These are phyloP conservation scores for Hemicordylus capensis DNA, from an alignment of 2,113 vertebrate genomes.

Conservation along the genomic window DNA sequence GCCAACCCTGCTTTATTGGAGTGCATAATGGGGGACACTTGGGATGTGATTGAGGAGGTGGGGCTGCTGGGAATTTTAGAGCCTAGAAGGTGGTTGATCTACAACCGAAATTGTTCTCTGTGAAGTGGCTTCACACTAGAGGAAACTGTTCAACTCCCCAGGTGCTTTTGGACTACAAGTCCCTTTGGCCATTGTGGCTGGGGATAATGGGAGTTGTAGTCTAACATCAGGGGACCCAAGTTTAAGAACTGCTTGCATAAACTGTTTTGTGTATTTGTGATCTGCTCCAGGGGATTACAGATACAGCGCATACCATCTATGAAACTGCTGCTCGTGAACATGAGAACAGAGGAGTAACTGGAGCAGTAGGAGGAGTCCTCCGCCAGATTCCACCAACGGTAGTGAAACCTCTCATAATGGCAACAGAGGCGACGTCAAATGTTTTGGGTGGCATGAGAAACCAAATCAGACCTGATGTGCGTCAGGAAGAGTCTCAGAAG, in stretches of 20 bases:
- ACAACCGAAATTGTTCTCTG: neutral
- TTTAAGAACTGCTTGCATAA: too few relatives aligned
- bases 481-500: conserved; percentile 97
- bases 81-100: neutral
- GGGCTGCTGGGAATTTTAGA: neutral
- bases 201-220: too few relatives aligned
- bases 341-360: conserved; percentile 94
- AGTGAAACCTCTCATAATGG: conserved; percentile 94
- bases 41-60: neutral
- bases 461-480: conserved; percentile 95
- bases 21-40: neutral
- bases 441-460: conserved; percentile 98
- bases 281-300: conserved; percentile 86
- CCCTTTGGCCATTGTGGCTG: too few relatives aligned
- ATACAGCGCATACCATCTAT: conserved; percentile 96
- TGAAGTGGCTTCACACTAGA: neutral
- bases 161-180: too few relatives aligned
- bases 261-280: conserved; percentile 17
- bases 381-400: conserved; percentile 95
- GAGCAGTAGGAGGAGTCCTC: conserved; percentile 95
- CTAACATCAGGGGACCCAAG: too few relatives aligned
- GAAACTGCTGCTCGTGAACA: conserved; percentile 96
- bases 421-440: conserved; percentile 96
- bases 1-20: neutral
- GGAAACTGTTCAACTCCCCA: neutral